Evolutionary conservation across 2,113 vertebrate species (phyloP).

Genomic region (Neogale vison): DNA sequence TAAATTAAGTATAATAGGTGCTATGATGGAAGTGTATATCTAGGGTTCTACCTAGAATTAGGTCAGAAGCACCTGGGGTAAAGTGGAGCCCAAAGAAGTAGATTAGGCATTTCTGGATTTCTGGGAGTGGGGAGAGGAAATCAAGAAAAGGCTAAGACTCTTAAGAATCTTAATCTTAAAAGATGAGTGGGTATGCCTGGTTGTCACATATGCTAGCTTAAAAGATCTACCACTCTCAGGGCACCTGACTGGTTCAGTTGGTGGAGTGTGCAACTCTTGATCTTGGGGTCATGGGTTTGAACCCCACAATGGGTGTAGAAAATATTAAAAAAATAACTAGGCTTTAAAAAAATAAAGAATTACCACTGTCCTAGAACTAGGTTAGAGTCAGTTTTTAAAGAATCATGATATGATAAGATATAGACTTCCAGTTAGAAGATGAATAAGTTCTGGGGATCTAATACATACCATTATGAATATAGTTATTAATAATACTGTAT

Average conservation of each 20-base stretch:
- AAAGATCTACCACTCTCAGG: background rate
- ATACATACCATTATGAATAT: too few species aligned
- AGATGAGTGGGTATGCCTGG: background rate
- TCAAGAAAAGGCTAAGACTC: conserved; percentile 3
- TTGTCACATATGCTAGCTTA: background rate
- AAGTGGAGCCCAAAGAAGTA: background rate
- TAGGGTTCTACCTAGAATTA: background rate
- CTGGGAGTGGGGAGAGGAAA: background rate
- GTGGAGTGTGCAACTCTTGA: background rate
- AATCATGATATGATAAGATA: background rate
- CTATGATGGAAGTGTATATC: background rate
- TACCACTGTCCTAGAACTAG: background rate
- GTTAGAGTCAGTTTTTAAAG: conserved; percentile 20
- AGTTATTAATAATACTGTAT: too few species aligned
- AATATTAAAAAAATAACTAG: background rate
- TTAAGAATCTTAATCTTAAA: conserved; percentile 46
- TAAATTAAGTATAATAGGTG: background rate
- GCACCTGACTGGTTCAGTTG: background rate
- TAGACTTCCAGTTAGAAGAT: too few species aligned
- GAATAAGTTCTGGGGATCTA: too few species aligned
- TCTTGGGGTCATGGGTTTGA: background rate
- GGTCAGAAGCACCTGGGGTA: background rate
- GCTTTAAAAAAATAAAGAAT: background rate
- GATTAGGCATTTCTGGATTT: conserved; percentile 4
- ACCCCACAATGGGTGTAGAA: background rate